These are phyloP conservation scores for Uromys caudimaculatus DNA, from an alignment of 2,797 vertebrate genomes.

Conservation along the genomic window DNA sequence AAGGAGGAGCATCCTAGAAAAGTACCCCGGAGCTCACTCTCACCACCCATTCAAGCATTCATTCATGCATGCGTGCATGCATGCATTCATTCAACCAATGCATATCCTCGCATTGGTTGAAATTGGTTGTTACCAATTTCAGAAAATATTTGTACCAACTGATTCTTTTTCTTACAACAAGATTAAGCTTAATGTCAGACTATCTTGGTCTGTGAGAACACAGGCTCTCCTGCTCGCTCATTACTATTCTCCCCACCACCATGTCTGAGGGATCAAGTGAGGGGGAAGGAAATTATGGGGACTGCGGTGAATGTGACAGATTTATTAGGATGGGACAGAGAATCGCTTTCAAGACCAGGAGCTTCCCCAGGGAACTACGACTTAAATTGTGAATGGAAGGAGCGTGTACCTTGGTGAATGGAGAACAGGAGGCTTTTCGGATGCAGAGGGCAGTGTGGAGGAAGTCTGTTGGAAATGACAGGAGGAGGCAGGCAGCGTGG, in stretches of 20 bases:
- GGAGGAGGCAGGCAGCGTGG: background rate
- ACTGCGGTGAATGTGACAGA: background rate
- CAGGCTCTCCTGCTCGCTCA: background rate
- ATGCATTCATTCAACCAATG: background rate
- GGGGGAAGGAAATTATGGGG: background rate
- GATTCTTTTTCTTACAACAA: background rate
- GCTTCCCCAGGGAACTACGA: background rate
- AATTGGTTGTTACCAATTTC: background rate
- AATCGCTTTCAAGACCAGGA: background rate
- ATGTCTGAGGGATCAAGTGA: background rate
- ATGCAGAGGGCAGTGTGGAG: slow-evolving; percentile 73
- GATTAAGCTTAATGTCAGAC: background rate
- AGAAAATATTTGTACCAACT: background rate
- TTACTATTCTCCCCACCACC: background rate
- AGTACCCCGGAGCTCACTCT: slow-evolving; percentile 46
- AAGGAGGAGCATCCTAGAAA: slow-evolving; percentile 66
- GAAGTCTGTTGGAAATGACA: slow-evolving; percentile 23
- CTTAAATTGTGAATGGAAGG: slow-evolving; percentile 74
- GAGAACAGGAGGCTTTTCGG: slow-evolving; percentile 32
- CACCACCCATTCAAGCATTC: slow-evolving; percentile 1
- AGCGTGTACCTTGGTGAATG: slow-evolving; percentile 63
- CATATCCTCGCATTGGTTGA: background rate
- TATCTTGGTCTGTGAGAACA: background rate
- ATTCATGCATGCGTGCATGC: slow-evolving; percentile 27
- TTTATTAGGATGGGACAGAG: background rate